A percentile compares a stretch with the other conserved stretches of the same genome.
phyloP scores from a whole-genome alignment of 2,888 invertebrate genomes.

The Leucozona laternaria region DNA sequence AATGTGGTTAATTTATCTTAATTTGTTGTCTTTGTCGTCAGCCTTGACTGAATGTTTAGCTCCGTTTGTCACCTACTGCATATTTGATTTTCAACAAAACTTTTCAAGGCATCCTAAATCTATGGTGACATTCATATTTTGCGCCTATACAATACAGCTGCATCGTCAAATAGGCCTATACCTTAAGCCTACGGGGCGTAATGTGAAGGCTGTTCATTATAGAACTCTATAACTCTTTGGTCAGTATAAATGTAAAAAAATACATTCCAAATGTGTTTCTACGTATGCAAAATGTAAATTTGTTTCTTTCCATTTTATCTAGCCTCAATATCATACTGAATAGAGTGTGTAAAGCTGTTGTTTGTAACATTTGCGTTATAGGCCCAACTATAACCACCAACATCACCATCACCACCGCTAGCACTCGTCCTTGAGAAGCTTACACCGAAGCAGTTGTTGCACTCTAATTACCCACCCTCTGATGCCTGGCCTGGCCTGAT shows the following conservation, averaged over 20 bases:
- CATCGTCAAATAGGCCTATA: slow-evolving; percentile 32
- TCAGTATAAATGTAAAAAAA: slow-evolving; percentile 52
- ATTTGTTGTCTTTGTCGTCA: slow-evolving; percentile 2
- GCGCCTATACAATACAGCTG: slow-evolving; percentile 39
- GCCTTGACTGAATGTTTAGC: background rate
- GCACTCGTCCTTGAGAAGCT: slow-evolving; percentile 67
- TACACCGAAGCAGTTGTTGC: slow-evolving; percentile 62
- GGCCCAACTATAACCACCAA: slow-evolving; percentile 36
- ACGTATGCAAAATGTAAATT: slow-evolving; percentile 71
- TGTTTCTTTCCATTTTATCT: slow-evolving; percentile 67
- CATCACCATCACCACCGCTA: slow-evolving; percentile 51
- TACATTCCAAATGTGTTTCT: slow-evolving; percentile 62
- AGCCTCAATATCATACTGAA: slow-evolving; percentile 52
- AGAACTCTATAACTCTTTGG: slow-evolving; percentile 64
- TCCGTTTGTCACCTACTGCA: background rate
- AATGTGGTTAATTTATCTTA: background rate
- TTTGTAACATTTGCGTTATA: slow-evolving; percentile 19
- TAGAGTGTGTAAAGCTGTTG: slow-evolving; percentile 23
- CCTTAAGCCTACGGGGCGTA: slow-evolving; percentile 62
- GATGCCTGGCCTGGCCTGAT: slow-evolving; percentile 22
- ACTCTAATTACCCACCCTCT: slow-evolving; percentile 74
- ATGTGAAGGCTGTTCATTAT: slow-evolving; percentile 57
- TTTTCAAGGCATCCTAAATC: slow-evolving; percentile 34
- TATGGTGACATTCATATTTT: slow-evolving; percentile 37
- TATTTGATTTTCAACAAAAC: slow-evolving; percentile 4